Percentiles rank a stretch among this genome's conserved stretches.
phyloP scores from a whole-genome alignment of 92 coral and sea anemone species.

The Zoanthus sociatus region DNA sequence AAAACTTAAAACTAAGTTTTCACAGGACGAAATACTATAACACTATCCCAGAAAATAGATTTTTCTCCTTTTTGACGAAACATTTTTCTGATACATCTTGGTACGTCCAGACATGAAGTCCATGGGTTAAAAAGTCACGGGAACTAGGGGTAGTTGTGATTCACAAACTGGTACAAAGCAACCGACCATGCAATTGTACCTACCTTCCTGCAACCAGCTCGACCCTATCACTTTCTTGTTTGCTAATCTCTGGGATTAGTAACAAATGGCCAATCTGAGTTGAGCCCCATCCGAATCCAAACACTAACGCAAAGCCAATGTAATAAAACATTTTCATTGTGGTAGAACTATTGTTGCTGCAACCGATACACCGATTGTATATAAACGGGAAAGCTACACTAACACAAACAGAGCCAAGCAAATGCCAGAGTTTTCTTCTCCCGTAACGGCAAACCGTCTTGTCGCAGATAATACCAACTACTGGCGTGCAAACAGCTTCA shows the following conservation, averaged over 20 bases:
- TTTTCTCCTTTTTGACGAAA: too few species aligned
- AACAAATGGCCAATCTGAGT: slow-evolving; percentile 80
- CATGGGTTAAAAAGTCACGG: too few species aligned
- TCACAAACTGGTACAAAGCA: not conserved
- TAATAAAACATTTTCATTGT: slow-evolving; percentile 63
- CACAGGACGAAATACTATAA: too few species aligned
- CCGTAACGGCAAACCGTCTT: slow-evolving; percentile 78
- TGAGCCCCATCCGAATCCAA: slow-evolving; percentile 82
- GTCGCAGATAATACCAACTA: slow-evolving; percentile 71
- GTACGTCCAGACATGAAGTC: too few species aligned
- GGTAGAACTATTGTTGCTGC: slow-evolving; percentile 53
- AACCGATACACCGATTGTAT: slow-evolving; percentile 71
- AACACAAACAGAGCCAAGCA: slow-evolving; percentile 71
- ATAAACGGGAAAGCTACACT: slow-evolving; percentile 70
- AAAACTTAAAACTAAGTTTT: too few species aligned
- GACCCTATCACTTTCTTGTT: slow-evolving; percentile 65
- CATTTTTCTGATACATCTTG: too few species aligned
- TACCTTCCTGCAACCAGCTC: slow-evolving; percentile 76
- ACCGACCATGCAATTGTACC: not conserved
- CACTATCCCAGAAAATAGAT: too few species aligned
- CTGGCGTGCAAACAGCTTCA: slow-evolving; percentile 70
- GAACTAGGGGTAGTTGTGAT: too few species aligned
- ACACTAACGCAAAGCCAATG: slow-evolving; percentile 66
- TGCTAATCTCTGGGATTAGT: slow-evolving; percentile 75
- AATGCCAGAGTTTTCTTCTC: slow-evolving; percentile 75